Evolutionary conservation across 1,140 invertebrate species (phyloP).

Genomic region (Batillaria attramentaria): DNA sequence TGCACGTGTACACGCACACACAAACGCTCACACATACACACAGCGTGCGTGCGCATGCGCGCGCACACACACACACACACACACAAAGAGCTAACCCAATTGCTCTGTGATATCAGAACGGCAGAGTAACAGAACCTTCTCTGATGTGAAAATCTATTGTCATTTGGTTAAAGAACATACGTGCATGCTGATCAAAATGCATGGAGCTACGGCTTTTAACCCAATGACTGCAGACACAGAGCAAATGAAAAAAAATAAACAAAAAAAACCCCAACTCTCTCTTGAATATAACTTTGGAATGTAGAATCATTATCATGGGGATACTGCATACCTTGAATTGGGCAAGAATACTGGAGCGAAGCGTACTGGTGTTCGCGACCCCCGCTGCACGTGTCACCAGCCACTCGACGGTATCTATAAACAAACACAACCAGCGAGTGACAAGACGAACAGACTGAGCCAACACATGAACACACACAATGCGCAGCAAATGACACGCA

Average conservation of each 20-base stretch:
- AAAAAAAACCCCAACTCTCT: background rate
- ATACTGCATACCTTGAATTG: conserved; percentile 70
- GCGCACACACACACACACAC: too few species aligned
- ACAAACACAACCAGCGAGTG: conserved; percentile 32
- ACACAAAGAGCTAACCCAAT: too few species aligned
- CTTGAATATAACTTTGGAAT: background rate
- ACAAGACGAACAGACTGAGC: too few species aligned
- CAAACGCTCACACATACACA: too few species aligned
- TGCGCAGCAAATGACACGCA: too few species aligned
- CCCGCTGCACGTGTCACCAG: conserved; percentile 83
- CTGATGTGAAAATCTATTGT: too few species aligned
- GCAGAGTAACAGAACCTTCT: too few species aligned
- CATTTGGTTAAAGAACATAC: too few species aligned
- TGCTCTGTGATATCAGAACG: too few species aligned
- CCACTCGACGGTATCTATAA: conserved; percentile 82
- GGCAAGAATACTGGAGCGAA: conserved; percentile 79
- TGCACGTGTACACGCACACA: too few species aligned
- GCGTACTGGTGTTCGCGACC: conserved; percentile 81
- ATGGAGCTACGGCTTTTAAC: background rate
- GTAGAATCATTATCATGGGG: background rate
- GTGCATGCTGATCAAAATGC: background rate
- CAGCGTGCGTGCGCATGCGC: too few species aligned
- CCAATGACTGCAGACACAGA: background rate
- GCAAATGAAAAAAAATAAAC: background rate
- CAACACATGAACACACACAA: too few species aligned